Evolutionary conservation across 2,797 vertebrate species (phyloP).

Genomic region (Channa striata): DNA sequence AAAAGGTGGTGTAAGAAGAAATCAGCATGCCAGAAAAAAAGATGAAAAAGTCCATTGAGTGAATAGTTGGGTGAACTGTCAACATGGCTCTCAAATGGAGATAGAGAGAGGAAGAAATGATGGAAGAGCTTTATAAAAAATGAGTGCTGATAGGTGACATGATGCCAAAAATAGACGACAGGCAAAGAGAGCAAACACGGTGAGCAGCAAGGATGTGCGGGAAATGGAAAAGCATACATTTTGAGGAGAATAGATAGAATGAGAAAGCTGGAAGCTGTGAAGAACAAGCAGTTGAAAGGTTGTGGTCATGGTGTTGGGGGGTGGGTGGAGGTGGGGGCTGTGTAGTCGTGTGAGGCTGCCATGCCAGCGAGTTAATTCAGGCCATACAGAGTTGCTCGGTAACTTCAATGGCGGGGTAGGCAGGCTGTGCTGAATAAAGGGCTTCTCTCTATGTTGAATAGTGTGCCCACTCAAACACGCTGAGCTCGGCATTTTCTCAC

Average conservation of each 20-base stretch:
- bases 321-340: not conserved
- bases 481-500: constrained; percentile 78
- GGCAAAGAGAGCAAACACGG: not conserved
- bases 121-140: constrained; percentile 14
- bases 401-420: constrained; percentile 75
- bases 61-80: not conserved
- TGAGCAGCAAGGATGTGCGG: too few species aligned
- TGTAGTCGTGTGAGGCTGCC: constrained; percentile 13
- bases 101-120: constrained; percentile 12
- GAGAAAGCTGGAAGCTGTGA: constrained; percentile 65
- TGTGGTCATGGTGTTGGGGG: too few species aligned
- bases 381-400: constrained; percentile 80
- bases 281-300: constrained; percentile 61
- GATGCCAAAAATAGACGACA: constrained; percentile 7
- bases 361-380: constrained; percentile 77
- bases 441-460: constrained; percentile 82
- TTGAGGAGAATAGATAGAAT: constrained; percentile 54
- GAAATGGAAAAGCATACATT: constrained; percentile 12
- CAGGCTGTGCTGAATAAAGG: constrained; percentile 80
- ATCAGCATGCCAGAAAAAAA: constrained; percentile 10
- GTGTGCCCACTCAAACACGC: constrained; percentile 79
- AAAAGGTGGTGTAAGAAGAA: constrained; percentile 21
- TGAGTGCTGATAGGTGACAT: not conserved
- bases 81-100: constrained; percentile 6
- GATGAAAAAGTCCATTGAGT: constrained; percentile 6